These are phyloP conservation scores for Rhamphomyia laevipes DNA, from an alignment of 2,888 invertebrate species.

Conservation along the genomic window DNA sequence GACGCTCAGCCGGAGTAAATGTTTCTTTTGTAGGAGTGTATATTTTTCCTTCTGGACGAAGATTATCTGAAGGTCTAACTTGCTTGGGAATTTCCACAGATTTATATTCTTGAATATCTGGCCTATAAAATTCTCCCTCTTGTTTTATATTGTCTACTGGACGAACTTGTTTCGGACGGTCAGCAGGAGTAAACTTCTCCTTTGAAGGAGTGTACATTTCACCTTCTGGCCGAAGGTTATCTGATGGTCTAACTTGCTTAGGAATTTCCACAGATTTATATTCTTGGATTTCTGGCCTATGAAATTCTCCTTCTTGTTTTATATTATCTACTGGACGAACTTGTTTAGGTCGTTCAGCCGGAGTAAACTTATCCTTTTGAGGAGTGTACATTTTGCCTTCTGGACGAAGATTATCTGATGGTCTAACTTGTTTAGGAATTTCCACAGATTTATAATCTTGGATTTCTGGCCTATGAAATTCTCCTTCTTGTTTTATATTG, in stretches of 20 bases:
- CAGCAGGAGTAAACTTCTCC: slow-evolving; percentile 43
- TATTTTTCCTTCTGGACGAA: too few relatives aligned
- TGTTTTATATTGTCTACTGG: too few relatives aligned
- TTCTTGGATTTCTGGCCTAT: slow-evolving; percentile 27
- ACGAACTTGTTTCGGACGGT: slow-evolving; percentile 42
- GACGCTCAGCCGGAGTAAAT: too few relatives aligned
- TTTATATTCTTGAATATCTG: too few relatives aligned
- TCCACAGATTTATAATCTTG: too few relatives aligned
- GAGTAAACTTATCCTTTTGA: slow-evolving; percentile 32
- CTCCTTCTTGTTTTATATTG: slow-evolving; percentile 44
- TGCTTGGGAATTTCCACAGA: too few relatives aligned
- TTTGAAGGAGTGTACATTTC: slow-evolving; percentile 38
- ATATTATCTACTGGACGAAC: slow-evolving; percentile 42
- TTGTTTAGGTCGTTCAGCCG: slow-evolving; percentile 34
- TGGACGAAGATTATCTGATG: too few relatives aligned
- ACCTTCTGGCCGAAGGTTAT: slow-evolving; percentile 45
- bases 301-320: slow-evolving; percentile 44
- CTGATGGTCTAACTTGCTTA: slow-evolving; percentile 32
- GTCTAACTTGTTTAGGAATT: too few relatives aligned
- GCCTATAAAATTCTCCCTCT: too few relatives aligned
- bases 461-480: slow-evolving; percentile 39
- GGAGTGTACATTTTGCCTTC: slow-evolving; percentile 34
- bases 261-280: slow-evolving; percentile 38
- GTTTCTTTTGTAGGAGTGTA: too few relatives aligned
- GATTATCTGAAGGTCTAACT: too few relatives aligned